phyloP scores from a whole-genome alignment of 2,888 invertebrate genomes.

The Mimumesa dahlbomi region DNA sequence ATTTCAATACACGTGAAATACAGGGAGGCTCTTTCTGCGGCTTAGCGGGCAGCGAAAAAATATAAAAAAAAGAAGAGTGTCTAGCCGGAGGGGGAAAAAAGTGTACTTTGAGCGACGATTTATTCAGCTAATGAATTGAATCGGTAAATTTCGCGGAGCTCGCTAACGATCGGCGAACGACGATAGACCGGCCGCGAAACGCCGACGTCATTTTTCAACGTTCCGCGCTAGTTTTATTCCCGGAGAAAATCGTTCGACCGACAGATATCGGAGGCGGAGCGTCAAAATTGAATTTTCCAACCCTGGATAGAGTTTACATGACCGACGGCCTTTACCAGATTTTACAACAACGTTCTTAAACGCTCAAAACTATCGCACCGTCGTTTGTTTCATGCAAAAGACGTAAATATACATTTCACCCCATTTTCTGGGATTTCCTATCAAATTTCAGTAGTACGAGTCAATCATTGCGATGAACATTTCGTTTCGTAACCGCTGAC shows the following conservation, averaged over 20 bases:
- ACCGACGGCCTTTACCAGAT: background rate
- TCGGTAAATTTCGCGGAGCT: background rate
- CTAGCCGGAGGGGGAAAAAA: background rate
- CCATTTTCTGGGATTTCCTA: no score
- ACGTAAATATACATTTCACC: no score
- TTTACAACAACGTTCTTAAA: conserved; percentile 9
- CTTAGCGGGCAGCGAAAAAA: background rate
- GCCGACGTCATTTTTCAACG: background rate
- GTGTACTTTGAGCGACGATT: background rate
- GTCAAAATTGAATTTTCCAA: conserved; percentile 20
- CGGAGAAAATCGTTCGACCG: background rate
- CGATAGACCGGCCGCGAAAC: background rate
- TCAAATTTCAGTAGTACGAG: background rate
- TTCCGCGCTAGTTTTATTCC: conserved; percentile 3
- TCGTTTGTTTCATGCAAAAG: no score
- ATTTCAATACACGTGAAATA: no score
- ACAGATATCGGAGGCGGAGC: conserved; percentile 14
- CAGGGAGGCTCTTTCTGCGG: no score
- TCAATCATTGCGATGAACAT: background rate
- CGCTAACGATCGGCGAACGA: no score
- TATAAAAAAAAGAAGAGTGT: background rate
- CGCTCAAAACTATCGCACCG: no score
- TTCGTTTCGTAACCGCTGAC: background rate
- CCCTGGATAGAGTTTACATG: conserved; percentile 8
- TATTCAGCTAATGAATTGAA: conserved; percentile 11